A percentile compares a stretch with the other conserved stretches of the same genome.
phyloP scores from a whole-genome alignment of 2,797 vertebrate genomes.

The Notoglanidium macrostoma region DNA sequence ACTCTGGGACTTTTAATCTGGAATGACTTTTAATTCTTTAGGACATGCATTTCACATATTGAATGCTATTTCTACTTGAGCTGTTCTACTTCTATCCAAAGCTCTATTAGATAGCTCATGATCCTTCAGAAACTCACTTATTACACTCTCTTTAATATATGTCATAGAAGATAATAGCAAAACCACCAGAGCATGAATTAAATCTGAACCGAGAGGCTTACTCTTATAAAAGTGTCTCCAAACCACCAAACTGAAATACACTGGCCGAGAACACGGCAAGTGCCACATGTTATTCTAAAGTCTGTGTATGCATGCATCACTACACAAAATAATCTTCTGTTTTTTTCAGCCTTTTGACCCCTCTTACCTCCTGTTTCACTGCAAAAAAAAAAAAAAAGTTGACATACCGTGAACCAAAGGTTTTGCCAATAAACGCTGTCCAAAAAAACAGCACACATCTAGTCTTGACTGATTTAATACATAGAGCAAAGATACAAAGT shows the following conservation, averaged over 20 bases:
- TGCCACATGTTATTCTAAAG: not conserved
- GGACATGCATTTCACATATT: not conserved
- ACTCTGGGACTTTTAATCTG: conserved; percentile 4
- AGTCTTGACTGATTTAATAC: not conserved
- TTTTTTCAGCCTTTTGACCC: not conserved
- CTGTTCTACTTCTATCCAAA: conserved; percentile 15
- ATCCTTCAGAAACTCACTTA: conserved; percentile 11
- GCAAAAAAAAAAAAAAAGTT: not conserved
- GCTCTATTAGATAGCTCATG: not conserved
- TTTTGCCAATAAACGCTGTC: not conserved
- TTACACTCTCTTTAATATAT: conserved; percentile 23
- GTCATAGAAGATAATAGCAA: conserved; percentile 22
- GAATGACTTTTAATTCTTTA: not conserved
- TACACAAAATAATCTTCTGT: not conserved
- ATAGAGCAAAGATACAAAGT: not conserved
- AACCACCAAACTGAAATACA: conserved; percentile 9
- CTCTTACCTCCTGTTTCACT: conserved; percentile 50
- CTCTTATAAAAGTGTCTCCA: not conserved
- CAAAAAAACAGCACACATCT: not conserved
- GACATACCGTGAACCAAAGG: not conserved
- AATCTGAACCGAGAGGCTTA: conserved; percentile 5
- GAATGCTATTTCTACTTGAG: not conserved
- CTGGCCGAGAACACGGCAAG: not conserved
- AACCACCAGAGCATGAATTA: conserved; percentile 22
- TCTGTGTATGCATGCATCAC: conserved; percentile 6